These are phyloP conservation scores for Nothoprocta perdicaria DNA, from an alignment of 2,113 vertebrate species.

Conservation along the genomic window DNA sequence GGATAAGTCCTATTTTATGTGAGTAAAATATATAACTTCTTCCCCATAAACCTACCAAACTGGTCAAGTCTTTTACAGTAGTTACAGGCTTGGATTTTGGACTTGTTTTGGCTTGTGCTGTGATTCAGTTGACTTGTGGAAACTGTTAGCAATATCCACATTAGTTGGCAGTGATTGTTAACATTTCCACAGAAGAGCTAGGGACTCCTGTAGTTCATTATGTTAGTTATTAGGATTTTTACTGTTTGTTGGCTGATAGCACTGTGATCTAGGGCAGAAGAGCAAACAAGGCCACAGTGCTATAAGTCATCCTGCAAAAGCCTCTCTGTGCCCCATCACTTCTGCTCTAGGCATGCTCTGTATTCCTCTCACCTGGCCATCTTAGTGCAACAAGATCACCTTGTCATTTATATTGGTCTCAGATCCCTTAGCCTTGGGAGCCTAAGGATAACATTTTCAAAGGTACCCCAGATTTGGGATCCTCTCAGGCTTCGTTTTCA, in stretches of 20 bases:
- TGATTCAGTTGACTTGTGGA: not conserved
- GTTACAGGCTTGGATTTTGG: not conserved
- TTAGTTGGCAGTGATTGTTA: not conserved
- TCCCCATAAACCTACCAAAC: not conserved
- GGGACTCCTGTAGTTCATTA: not conserved
- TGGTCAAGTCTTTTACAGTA: not conserved
- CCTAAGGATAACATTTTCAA: not conserved
- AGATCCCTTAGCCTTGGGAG: not conserved
- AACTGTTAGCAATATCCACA: not conserved
- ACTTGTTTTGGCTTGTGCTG: not conserved
- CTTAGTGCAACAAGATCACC: not conserved
- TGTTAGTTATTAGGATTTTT: not conserved
- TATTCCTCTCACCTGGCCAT: rapidly evolving
- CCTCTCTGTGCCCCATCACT: rapidly evolving
- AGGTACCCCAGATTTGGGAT: not conserved
- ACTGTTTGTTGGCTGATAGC: not conserved
- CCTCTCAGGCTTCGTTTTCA: not conserved
- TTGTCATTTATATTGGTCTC: not conserved
- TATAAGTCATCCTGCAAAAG: not conserved
- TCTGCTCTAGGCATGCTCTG: not conserved
- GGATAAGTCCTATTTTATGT: not conserved
- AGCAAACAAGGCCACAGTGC: not conserved
- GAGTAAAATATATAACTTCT: not conserved
- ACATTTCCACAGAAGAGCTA: not conserved
- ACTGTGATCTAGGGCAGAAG: rapidly evolving